Evolutionary conservation across 2,113 vertebrate genomes (phyloP).

Genomic region (Casuarius casuarius): DNA sequence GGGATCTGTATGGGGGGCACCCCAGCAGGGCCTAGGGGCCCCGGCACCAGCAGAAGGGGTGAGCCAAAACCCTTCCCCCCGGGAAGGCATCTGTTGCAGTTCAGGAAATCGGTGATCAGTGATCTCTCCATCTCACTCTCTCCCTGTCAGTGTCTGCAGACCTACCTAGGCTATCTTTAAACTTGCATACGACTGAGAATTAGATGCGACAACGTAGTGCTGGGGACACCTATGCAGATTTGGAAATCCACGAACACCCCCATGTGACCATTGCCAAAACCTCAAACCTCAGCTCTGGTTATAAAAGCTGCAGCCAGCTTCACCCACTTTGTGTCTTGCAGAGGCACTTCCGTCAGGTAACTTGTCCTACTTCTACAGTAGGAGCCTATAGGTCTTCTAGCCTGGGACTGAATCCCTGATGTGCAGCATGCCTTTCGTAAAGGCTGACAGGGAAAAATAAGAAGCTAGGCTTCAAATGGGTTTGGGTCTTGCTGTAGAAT

Average conservation of each 20-base stretch:
- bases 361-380: accelerated
- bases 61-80: background rate
- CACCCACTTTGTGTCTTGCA: accelerated
- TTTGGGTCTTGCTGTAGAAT: background rate
- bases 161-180: background rate
- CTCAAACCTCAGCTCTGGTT: background rate
- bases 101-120: accelerated
- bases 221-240: background rate
- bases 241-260: background rate
- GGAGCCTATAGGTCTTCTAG: background rate
- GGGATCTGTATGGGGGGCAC: background rate
- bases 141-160: background rate
- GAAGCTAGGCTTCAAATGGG: background rate
- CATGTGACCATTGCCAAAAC: background rate
- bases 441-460: background rate
- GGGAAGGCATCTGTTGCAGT: background rate
- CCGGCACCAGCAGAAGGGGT: too few species aligned
- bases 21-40: background rate
- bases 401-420: background rate
- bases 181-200: background rate
- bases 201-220: background rate
- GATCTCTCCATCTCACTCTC: background rate
- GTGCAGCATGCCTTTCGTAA: accelerated
- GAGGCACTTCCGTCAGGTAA: background rate
- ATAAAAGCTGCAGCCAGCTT: background rate